Evolutionary conservation across 1,140 invertebrate species (phyloP), one percentile per base, ranked within the genome.

Genomic region (Heliconius eleuchia): DNA sequence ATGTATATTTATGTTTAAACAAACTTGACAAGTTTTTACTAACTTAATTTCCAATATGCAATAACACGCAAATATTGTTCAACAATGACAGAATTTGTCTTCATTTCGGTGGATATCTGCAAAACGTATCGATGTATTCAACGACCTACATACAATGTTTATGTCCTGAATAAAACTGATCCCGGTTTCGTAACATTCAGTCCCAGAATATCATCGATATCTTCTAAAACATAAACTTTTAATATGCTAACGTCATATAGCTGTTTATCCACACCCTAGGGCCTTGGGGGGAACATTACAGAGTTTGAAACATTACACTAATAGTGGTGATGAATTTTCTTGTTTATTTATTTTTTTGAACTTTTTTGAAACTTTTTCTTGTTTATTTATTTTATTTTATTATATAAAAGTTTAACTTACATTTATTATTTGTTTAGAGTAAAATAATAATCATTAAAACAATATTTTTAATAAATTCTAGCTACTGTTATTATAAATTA

Each of bases 131-230:
- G 37, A 70, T 27, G 39, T 30, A 76, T 71, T 42, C 46, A 70
- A 71, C 85, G 86, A 82, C 90, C 90, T 84, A 91, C 78, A 87
- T 90, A 78, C 60, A 74, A 77, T 90, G 90, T 90, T 91, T 91
- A 90, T 86, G 86, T 89, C 80, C 86, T 79, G 83, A 88, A 89
- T 89, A 88, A 76, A 84, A 80, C 60, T 72, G 76, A 82, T 80
- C 78, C 77, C 78, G 30, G 81, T 91, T 89, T 89, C 88, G 86
- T 88, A 89, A 91, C 82, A 77, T 71, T 71, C 77, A 76, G 73
- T 71, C 74, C 66, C 42, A 74, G 74, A 79, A 77, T 77, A 80
- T 39, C 78, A 75, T 79, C 57, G 30, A 74, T 79, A 79, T 71
- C 16, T 79, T 74, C 66, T 27, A 55, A 66, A 80, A 74, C 70